Evolutionary conservation across 2,113 vertebrate species (phyloP), one percentile per base, ranked within the genome.

Genomic region (Perca fluviatilis): DNA sequence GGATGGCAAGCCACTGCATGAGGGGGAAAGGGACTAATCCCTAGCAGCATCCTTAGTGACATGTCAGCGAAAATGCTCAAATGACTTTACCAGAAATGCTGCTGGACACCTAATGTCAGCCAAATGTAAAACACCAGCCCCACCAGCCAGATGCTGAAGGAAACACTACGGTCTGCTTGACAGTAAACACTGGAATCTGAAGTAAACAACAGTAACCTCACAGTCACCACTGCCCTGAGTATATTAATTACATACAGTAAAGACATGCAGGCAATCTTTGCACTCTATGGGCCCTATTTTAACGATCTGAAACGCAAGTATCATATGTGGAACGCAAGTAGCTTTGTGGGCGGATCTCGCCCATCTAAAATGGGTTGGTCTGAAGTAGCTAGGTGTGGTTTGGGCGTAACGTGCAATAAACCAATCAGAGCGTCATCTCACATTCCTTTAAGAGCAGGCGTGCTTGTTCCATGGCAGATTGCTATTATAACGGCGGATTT

Each of bases 21-120:
- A 66, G 36, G 61, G 60, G 27, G 50, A 33, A 46, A n/a, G 40
- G 40, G 47, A 60, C 67, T 83, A 80, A 83, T 87, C 80, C 75
- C 33, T 30, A 64, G 64, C 21, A 46, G 43, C 40, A 7, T 50
- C 46, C 60, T 73, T 47, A 33, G 33, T 49, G 47, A 73, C 64
- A 63, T 61, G 64, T 77, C 77, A 40, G 77, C 43, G 1, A 69
- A 77, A 84, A 64, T 51, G 13, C 19, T 71, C 40, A 61, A 54
- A 56, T 79, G 33, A 64, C 64, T 30, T 19, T 51, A 58, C 47
- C 25, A 70, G n/a, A 72, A 30, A 77, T 1, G 2, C 60, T 12
- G 64, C 60, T 49, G 60, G 76, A 65, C 43, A 46, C 63, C 9
- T 3, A 49, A 61, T 30, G 80, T 75, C 66, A 16, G 77, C 43